phyloP scores from a whole-genome alignment of 2,797 vertebrate species.

The Sebastes iracundus region DNA sequence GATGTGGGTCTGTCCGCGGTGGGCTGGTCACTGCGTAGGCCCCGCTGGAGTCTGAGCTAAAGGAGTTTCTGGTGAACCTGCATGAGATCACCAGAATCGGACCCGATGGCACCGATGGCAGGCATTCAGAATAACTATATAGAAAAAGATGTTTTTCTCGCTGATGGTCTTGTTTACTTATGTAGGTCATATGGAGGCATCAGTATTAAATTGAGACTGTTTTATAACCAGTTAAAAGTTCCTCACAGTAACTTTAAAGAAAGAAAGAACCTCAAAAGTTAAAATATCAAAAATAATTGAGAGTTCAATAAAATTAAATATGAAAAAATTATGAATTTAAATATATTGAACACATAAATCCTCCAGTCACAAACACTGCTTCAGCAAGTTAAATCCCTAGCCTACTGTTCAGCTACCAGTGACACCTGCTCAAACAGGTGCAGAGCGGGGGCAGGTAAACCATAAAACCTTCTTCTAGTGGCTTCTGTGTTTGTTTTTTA shows the following conservation, averaged over 20 bases:
- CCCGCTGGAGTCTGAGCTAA: too few species aligned
- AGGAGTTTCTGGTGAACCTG: neutral
- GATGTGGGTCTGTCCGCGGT: too few species aligned
- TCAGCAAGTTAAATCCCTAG: neutral
- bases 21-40: neutral
- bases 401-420: neutral
- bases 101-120: too few species aligned
- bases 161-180: neutral
- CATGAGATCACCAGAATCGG: neutral
- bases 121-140: too few species aligned
- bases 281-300: too few species aligned
- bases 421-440: neutral
- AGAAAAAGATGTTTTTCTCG: too few species aligned
- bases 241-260: neutral
- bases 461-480: neutral
- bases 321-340: neutral
- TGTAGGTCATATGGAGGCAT: neutral
- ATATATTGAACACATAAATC: neutral
- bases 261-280: rapidly evolving
- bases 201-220: neutral
- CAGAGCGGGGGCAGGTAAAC: neutral
- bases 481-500: neutral
- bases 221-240: neutral
- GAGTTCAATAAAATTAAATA: neutral
- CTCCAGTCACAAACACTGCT: rapidly evolving